Conservation (phyloP, 2,113 vertebrate species). For the Boulengeromyrus knoepffleri region DNA sequence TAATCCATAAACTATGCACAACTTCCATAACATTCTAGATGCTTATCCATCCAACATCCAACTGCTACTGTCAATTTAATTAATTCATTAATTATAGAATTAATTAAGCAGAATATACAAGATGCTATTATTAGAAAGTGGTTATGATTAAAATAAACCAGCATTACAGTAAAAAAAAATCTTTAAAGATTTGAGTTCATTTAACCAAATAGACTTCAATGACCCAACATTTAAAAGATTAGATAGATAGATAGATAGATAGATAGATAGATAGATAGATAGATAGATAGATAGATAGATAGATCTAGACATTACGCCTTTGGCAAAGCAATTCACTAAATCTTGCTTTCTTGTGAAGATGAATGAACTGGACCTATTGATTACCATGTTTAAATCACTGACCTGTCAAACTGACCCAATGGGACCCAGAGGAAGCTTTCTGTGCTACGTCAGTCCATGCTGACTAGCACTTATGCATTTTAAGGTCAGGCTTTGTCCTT, state of each 20-base stretch:
- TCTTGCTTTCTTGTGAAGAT: background rate
- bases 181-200: background rate
- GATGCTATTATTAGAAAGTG: background rate
- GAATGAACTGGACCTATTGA: slow-evolving; percentile 1
- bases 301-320: background rate
- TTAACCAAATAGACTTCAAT: background rate
- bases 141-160: background rate
- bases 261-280: background rate
- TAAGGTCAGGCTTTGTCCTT: background rate
- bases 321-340: background rate
- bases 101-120: background rate
- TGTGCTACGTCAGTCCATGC: background rate
- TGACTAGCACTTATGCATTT: background rate
- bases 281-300: background rate
- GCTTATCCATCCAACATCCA: background rate
- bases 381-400: background rate
- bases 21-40: background rate
- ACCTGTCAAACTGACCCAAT: background rate
- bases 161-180: background rate
- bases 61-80: background rate
- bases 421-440: background rate
- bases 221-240: background rate
- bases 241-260: background rate
- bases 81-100: background rate
- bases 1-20: background rate